Conservation (phyloP, 1,140 invertebrate species). For the Drosophila ambigua region DNA sequence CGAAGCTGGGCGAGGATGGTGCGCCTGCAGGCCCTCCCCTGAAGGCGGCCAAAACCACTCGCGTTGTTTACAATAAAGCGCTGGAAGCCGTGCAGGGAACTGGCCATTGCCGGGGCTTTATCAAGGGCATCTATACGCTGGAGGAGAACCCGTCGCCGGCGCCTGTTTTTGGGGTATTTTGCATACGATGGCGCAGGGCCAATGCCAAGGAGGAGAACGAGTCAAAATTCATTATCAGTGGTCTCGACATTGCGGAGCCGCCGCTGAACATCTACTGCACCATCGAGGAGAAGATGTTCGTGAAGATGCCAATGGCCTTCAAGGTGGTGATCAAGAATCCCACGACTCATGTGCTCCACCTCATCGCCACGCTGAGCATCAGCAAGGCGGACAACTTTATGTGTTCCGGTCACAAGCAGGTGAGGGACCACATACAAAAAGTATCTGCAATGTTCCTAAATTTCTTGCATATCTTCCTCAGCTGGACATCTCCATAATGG, state of each 20-base stretch:
- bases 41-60: conserved; percentile 45
- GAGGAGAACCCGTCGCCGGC: conserved; percentile 13
- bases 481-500: conserved; percentile 82
- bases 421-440: not conserved
- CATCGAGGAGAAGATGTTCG: conserved; percentile 83
- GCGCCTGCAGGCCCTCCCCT: not conserved
- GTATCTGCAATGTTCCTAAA: not conserved
- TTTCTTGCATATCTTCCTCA: conserved; percentile 5
- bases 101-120: conserved; percentile 77
- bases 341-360: conserved; percentile 70
- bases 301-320: conserved; percentile 82
- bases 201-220: conserved; percentile 79
- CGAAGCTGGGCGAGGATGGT: conserved; percentile 43
- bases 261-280: conserved; percentile 82
- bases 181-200: conserved; percentile 76
- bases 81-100: conserved; percentile 75
- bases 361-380: conserved; percentile 73
- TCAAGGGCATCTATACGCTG: conserved; percentile 67
- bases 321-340: conserved; percentile 81
- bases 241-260: conserved; percentile 75
- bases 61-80: conserved; percentile 76
- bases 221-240: conserved; percentile 80
- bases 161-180: conserved; percentile 76
- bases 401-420: conserved; percentile 83
- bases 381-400: conserved; percentile 83